phyloP scores from a whole-genome alignment of 2,797 vertebrate genomes.

The Lagodon rhomboides region DNA sequence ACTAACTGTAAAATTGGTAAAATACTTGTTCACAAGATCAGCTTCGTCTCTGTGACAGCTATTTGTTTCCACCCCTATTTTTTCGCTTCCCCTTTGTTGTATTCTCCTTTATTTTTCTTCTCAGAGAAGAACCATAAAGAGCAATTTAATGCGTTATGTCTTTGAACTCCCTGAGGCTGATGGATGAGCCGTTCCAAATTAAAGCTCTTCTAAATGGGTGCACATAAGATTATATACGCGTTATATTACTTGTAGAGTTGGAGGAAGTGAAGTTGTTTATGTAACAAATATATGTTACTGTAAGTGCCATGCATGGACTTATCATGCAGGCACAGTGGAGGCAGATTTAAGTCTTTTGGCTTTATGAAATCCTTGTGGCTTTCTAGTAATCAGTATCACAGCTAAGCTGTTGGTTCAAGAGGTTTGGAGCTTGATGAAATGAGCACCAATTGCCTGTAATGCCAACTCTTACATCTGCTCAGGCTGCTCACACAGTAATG shows the following conservation, averaged over 20 bases:
- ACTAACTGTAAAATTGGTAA: constrained; percentile 5
- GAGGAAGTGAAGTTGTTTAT: constrained; percentile 37
- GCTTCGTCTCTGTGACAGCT: constrained; percentile 3
- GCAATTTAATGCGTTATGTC: constrained; percentile 2
- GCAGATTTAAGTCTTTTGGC: constrained; percentile 62
- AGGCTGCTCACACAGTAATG: constrained; percentile 33
- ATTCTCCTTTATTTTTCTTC: neutral
- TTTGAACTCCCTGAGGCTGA: constrained; percentile 18
- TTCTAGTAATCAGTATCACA: constrained; percentile 60
- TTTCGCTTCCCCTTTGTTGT: neutral
- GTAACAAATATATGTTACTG: constrained; percentile 25
- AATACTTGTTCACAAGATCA: constrained; percentile 1
- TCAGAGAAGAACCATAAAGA: constrained; percentile 14
- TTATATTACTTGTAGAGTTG: constrained; percentile 13
- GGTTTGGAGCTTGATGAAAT: constrained; percentile 45
- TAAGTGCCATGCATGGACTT: constrained; percentile 31
- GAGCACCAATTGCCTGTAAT: constrained; percentile 35
- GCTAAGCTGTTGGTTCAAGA: constrained; percentile 59
- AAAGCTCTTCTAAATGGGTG: constrained; percentile 9
- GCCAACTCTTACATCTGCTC: constrained; percentile 31
- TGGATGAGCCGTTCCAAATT: constrained; percentile 21
- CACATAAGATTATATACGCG: constrained; percentile 4
- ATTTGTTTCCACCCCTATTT: constrained; percentile 13
- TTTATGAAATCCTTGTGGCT: constrained; percentile 59
- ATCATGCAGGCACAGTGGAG: constrained; percentile 31